phyloP scores from a whole-genome alignment of 2,888 invertebrate species.

The Hyposoter dolosus region DNA sequence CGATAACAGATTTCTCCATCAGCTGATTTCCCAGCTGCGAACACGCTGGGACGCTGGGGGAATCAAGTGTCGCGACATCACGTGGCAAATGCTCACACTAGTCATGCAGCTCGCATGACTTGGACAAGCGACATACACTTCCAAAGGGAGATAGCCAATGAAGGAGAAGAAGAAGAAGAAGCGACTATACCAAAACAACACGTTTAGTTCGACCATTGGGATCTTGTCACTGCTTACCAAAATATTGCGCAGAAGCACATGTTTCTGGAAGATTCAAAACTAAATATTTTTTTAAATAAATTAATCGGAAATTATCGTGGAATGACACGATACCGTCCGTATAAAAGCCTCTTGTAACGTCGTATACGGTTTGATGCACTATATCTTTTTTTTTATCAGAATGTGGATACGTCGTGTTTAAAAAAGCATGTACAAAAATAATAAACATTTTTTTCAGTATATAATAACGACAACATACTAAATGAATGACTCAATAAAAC shows the following conservation, averaged over 20 bases:
- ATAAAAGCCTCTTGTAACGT: not conserved
- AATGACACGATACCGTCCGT: not conserved
- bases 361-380: not conserved
- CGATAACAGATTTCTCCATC: conserved; percentile 11
- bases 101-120: not conserved
- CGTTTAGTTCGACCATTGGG: not conserved
- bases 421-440: not conserved
- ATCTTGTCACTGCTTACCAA: not conserved
- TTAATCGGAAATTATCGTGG: not conserved
- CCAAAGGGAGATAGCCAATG: too few relatives aligned
- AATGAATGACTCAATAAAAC: not conserved
- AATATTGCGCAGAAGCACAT: not conserved
- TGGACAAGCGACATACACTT: not conserved
- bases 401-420: not conserved
- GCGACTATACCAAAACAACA: not conserved
- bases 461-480: not conserved
- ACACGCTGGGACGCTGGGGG: not conserved
- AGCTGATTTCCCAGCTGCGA: conserved; percentile 35
- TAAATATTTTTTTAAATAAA: not conserved
- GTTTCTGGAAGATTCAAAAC: not conserved
- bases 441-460: not conserved
- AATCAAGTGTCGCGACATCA: not conserved
- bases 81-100: not conserved
- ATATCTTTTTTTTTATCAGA: not conserved
- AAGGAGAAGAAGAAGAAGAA: too few relatives aligned